phyloP scores from a whole-genome alignment of 1,140 invertebrate genomes.

The Trigoniulus corallinus region DNA sequence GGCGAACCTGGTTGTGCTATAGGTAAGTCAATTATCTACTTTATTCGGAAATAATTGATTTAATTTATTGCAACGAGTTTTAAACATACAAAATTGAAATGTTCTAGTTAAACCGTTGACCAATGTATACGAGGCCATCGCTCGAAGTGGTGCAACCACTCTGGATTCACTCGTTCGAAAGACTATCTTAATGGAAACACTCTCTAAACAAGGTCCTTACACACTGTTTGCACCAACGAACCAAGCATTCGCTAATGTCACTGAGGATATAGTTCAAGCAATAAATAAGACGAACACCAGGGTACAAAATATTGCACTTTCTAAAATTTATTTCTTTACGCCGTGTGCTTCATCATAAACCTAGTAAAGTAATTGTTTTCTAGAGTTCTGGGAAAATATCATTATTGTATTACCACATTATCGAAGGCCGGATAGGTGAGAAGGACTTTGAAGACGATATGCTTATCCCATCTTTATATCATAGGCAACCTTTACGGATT shows the following conservation, averaged over 20 bases:
- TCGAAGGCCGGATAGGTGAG: neutral
- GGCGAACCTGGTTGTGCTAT: constrained; percentile 29
- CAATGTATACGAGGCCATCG: constrained; percentile 30
- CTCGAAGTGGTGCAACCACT: constrained; percentile 26
- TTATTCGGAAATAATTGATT: neutral
- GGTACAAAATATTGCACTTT: too few species aligned
- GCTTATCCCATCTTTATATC: neutral
- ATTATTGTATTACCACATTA: neutral
- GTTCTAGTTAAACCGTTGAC: constrained; percentile 30
- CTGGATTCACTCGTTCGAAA: constrained; percentile 28
- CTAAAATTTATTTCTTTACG: too few species aligned
- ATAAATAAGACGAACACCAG: too few species aligned
- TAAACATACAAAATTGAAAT: neutral
- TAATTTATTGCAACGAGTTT: neutral
- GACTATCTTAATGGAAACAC: constrained; percentile 22
- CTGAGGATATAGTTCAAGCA: constrained; percentile 39
- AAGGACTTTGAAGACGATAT: constrained; percentile 4
- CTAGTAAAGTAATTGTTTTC: too few species aligned
- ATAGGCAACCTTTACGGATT: neutral
- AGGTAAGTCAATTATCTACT: too few species aligned
- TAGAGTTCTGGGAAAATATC: too few species aligned
- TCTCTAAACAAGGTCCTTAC: constrained; percentile 32
- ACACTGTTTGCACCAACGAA: constrained; percentile 72
- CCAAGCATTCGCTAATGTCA: constrained; percentile 47
- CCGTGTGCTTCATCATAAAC: too few species aligned